A percentile compares a stretch with the other conserved stretches of the same genome.
phyloP scores from a whole-genome alignment of 2,888 invertebrate genomes.

The Caenorhabditis doughertyi region DNA sequence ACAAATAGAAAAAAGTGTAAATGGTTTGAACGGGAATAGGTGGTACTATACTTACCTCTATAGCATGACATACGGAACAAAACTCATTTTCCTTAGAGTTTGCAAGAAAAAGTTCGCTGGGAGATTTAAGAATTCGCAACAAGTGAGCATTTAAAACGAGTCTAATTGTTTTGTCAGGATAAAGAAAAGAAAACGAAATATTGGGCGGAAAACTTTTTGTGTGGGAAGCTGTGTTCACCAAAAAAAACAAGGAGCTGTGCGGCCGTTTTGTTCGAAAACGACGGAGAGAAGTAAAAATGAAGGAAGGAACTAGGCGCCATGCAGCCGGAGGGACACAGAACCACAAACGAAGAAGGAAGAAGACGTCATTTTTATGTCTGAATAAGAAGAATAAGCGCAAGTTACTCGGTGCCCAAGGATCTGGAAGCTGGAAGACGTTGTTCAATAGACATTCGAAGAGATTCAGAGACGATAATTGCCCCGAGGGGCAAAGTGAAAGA shows the following conservation, averaged over 20 bases:
- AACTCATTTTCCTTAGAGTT: too few relatives aligned
- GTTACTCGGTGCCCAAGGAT: conserved; percentile 28
- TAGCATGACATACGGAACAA: too few relatives aligned
- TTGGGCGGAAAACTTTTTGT: conserved; percentile 5
- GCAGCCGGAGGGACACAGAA: conserved; percentile 30
- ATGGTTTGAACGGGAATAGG: not conserved
- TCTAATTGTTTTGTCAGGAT: conserved; percentile 42
- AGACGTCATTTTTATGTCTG: conserved; percentile 32
- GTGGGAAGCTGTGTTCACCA: not conserved
- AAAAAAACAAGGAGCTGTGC: conserved; percentile 29
- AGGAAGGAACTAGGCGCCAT: conserved; percentile 55
- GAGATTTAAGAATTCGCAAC: not conserved
- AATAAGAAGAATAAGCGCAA: conserved; percentile 27
- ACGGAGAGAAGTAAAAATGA: conserved; percentile 3
- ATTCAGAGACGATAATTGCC: conserved; percentile 43
- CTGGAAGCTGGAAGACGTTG: conserved; percentile 32
- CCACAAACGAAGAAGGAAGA: conserved; percentile 1
- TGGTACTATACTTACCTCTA: too few relatives aligned
- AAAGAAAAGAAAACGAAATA: not conserved
- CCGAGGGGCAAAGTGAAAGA: conserved; percentile 2
- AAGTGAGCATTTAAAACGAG: conserved; percentile 1
- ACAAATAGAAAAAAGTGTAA: not conserved
- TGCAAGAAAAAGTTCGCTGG: too few relatives aligned
- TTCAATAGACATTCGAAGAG: conserved; percentile 3
- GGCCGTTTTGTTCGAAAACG: conserved; percentile 22